Base-by-base conservation (phyloP, 2,888 invertebrate genomes). In the Conops quadrifasciatus region DNA sequence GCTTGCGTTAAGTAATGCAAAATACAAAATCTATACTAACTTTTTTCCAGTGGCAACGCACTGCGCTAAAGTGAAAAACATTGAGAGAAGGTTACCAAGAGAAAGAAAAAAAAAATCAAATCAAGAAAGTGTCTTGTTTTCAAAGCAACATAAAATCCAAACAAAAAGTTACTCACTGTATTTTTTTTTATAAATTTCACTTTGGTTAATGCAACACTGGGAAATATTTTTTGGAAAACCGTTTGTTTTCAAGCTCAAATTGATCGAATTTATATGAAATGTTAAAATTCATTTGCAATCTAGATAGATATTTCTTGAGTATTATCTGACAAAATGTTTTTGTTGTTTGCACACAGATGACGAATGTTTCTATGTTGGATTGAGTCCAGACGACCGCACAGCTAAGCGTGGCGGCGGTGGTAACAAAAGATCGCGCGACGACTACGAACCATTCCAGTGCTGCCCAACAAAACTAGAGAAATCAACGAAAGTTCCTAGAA, bases 341-440 rank as follows among this genome's bases (percentile, higher is more conserved):
- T 92, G 92, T 92, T 85, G 85, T 85, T 85, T 83, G 83, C 79
- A 83, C 80, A 93, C 94, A 95, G 95, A 94, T 93, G 94, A 94
- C 92, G 94, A 94, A 91, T 95, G 95, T 92, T 94, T 95, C 94
- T 94, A 94, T 93, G 93, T 95, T 90, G 95, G 94, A 90, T 91
- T 95, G 91, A 94, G 94, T 89, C 93, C 93, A 89, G 92, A 92
- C 78, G 83, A 84, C 81, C 81, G 80, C 78, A 84, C 86, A 78
- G 83, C 82, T 77, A 83, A 80, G 76, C 84, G 81, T 76, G 78
- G 78, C 76, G 85, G 84, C 76, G 82, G 80, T 78, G 84, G 81
- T 80, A 82, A 73, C 76, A 53, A 53, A 21, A 79, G 82, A 78
- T 83, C 85, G 88, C 90, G 19, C 4, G 53, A 92, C 83, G 88